A percentile compares a stretch with the other conserved stretches of the same genome.
phyloP scores from a whole-genome alignment of 2,888 invertebrate species.

The Carcina quercana region DNA sequence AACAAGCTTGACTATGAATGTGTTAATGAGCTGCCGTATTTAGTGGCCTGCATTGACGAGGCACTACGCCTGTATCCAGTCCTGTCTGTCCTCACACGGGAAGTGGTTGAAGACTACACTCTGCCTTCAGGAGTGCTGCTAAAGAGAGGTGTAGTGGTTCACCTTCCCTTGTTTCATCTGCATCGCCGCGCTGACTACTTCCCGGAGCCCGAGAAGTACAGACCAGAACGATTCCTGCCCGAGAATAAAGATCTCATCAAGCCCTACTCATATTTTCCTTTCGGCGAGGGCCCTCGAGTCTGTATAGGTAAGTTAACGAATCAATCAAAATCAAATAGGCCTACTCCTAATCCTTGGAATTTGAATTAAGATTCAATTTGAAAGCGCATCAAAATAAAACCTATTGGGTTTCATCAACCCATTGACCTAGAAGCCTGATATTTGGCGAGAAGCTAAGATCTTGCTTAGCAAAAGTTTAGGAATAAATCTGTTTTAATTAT shows the following conservation, averaged over 20 bases:
- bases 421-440: no score
- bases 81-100: slow-evolving; percentile 35
- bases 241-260: slow-evolving; percentile 33
- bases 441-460: no score
- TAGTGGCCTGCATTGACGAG: slow-evolving; percentile 40
- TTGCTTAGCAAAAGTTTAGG: no score
- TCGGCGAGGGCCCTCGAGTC: slow-evolving; percentile 49
- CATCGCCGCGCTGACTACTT: slow-evolving; percentile 41
- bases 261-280: slow-evolving; percentile 47
- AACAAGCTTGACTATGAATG: slow-evolving; percentile 29
- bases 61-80: slow-evolving; percentile 46
- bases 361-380: no score
- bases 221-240: slow-evolving; percentile 43
- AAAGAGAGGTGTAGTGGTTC: slow-evolving; percentile 41
- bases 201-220: slow-evolving; percentile 39
- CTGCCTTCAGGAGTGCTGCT: slow-evolving; percentile 37
- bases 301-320: slow-evolving; percentile 4
- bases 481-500: no score
- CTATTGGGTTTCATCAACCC: no score
- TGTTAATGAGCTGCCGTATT: slow-evolving; percentile 30
- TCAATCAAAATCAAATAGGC: no score
- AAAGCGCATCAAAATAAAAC: no score
- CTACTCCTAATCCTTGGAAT: no score
- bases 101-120: slow-evolving; percentile 40
- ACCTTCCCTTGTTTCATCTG: slow-evolving; percentile 42